phyloP scores from a whole-genome alignment of 2,888 invertebrate genomes.

The Apamea epomidion region DNA sequence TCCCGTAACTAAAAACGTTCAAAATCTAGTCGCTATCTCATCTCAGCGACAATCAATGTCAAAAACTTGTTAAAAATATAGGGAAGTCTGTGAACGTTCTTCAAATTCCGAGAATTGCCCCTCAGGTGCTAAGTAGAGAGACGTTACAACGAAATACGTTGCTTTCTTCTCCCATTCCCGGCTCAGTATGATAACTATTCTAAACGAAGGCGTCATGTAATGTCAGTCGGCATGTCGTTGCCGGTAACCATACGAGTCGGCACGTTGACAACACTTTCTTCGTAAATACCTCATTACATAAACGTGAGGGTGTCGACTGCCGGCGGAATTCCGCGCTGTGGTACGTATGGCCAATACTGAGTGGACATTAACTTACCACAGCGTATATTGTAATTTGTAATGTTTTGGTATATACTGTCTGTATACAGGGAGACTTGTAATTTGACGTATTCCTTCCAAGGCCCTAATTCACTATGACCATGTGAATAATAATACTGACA shows the following conservation, averaged over 20 bases:
- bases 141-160: not conserved
- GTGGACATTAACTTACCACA: constrained; percentile 1
- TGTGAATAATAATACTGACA: too few species aligned
- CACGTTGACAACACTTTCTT: constrained; percentile 61
- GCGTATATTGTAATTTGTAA: not conserved
- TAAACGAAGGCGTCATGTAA: constrained; percentile 43
- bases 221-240: constrained; percentile 20
- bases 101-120: not conserved
- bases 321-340: constrained; percentile 28
- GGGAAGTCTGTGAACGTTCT: not conserved
- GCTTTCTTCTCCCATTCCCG: constrained; percentile 12
- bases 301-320: constrained; percentile 42
- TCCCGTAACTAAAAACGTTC: not conserved
- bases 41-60: not conserved
- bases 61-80: not conserved
- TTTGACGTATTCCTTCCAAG: not conserved
- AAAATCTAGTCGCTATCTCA: not conserved
- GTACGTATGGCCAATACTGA: constrained; percentile 46
- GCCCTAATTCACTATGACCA: too few species aligned
- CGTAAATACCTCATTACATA: constrained; percentile 62
- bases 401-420: not conserved
- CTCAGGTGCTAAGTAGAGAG: not conserved
- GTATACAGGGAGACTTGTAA: not conserved
- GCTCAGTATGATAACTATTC: constrained; percentile 24
- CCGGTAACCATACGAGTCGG: constrained; percentile 33